Percentiles rank a stretch among this genome's conserved stretches.
Evolutionary conservation across 2,797 vertebrate species (phyloP).

Genomic region (Sebastes goodei): DNA sequence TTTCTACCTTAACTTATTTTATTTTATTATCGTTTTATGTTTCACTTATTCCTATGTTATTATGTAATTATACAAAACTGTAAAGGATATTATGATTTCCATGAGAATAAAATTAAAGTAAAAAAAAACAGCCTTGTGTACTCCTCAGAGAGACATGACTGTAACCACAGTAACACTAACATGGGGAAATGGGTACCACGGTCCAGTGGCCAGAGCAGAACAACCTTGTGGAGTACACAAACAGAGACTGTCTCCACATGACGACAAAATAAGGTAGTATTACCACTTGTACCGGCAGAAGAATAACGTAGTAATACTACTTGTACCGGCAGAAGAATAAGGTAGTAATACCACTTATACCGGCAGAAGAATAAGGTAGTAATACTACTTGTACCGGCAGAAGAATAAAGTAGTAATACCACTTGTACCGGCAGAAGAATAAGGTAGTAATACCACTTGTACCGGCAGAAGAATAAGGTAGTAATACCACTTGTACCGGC

Average conservation of each 20-base stretch:
- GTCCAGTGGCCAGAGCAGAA: conserved; percentile 18
- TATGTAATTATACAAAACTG: too few relatives aligned
- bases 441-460: neutral
- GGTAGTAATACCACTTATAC: too few relatives aligned
- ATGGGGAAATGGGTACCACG: conserved; percentile 1
- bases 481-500: neutral
- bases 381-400: neutral
- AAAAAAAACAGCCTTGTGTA: conserved; percentile 6
- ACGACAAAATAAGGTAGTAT: neutral
- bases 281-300: too few relatives aligned
- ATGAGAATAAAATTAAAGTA: too few relatives aligned
- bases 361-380: too few relatives aligned
- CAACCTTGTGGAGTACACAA: conserved; percentile 6
- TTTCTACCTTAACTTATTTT: too few relatives aligned
- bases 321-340: too few relatives aligned
- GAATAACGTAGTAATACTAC: too few relatives aligned
- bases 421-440: too few relatives aligned
- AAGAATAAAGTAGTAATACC: neutral
- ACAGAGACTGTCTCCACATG: conserved; percentile 3
- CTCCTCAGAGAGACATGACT: conserved; percentile 53
- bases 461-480: neutral
- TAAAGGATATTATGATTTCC: too few relatives aligned
- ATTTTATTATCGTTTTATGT: too few relatives aligned
- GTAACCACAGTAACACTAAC: conserved; percentile 75
- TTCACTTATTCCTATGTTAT: too few relatives aligned